These are phyloP conservation scores for Egretta garzetta DNA, from an alignment of 2,113 vertebrate genomes.

Conservation along the genomic window DNA sequence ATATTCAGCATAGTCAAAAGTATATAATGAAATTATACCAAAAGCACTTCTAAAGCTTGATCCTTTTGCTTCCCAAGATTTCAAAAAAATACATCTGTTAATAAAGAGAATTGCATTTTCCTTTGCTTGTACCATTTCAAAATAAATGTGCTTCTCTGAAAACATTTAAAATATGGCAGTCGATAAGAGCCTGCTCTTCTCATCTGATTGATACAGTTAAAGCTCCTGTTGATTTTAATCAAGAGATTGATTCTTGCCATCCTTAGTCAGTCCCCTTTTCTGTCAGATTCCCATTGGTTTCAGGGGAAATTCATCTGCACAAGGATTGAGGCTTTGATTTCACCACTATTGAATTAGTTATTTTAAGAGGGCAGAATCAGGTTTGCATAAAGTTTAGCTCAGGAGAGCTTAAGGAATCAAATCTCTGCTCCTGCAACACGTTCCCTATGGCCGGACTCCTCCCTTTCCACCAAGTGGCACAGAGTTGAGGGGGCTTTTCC, in stretches of 20 bases:
- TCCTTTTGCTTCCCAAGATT: not conserved
- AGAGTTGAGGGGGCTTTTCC: not conserved
- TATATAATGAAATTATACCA: not conserved
- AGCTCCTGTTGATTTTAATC: not conserved
- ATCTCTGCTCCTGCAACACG: not conserved
- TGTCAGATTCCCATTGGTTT: not conserved
- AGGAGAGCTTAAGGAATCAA: not conserved
- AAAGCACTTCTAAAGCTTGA: conserved; percentile 12
- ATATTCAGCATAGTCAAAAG: conserved; percentile 5
- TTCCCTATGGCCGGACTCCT: not conserved
- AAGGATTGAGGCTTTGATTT: not conserved
- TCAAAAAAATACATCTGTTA: conserved; percentile 7
- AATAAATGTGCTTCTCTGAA: conserved; percentile 43
- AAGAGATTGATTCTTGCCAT: not conserved
- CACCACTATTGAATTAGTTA: not conserved
- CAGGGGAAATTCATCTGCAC: not conserved
- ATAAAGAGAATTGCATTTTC: conserved; percentile 35
- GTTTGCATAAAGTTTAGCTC: not conserved
- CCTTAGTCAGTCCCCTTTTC: not conserved
- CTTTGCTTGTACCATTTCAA: not conserved
- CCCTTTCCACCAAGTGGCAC: not conserved
- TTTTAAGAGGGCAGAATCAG: not conserved
- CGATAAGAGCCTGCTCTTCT: not conserved
- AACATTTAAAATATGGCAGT: conserved; percentile 6
- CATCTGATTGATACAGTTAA: not conserved